Evolutionary conservation across 2,888 invertebrate species (phyloP), one percentile per base, ranked within the genome.

Genomic region (Ichneumoninae sp.): DNA sequence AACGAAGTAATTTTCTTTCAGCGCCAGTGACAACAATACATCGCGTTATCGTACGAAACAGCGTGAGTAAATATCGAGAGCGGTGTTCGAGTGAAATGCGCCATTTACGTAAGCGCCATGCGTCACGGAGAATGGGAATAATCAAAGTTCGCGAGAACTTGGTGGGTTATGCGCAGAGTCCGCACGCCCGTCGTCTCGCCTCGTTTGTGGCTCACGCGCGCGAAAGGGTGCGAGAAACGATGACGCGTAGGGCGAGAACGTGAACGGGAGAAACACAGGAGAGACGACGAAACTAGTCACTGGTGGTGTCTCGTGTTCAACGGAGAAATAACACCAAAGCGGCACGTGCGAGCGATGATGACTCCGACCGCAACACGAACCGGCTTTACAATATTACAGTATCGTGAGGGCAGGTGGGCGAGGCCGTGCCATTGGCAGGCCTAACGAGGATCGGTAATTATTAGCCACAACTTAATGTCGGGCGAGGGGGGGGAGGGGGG

Each of bases 361-460:
- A 81, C 80, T 73, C 85, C 79, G 57, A 88, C 91, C 90, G 87
- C 90, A 91, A 89, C 44, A 16, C 50, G 84, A 87, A 83, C 87
- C 89, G 89, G 88, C 91, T 91, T 66, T 90, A 90, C 89, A 90
- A 90, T 89, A 90, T 89, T 90, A 89, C 87, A 89, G 89, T 90
- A 88, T 86, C 76, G 71, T 70, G 57, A 74, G 85, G 88, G 89
- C 92, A 92, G 91, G 92, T 92, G 90, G 91, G 90, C 90, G 89
- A 89, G 88, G 86, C 88, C 73, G 78, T 82, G 85, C 88, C 86
- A 88, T 89, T 89, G 87, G 83, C 85, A 86, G 87, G 85, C 86
- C 91, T 92, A 92, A 92, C 91, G 89, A 91, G 90, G 89, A 89
- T 88, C 90, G 87, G 90, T 92, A 92, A 92, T 92, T 92, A 92